These are phyloP conservation scores for Acrobasis suavella DNA, from an alignment of 2,888 invertebrate genomes.

Conservation along the genomic window DNA sequence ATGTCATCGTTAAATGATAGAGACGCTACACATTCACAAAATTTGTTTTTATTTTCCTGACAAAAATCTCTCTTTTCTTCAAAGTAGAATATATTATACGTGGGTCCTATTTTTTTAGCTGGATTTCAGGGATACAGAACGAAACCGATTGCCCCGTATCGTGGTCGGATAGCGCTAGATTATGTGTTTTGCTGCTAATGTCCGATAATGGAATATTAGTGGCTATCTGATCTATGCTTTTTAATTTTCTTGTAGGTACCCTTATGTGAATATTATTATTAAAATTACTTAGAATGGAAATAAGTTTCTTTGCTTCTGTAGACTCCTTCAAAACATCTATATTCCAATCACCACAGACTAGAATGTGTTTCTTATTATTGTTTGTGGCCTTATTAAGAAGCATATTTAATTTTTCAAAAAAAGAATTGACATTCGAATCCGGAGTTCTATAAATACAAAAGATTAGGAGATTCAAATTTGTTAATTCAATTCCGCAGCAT, in stretches of 20 bases:
- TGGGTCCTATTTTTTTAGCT: background rate
- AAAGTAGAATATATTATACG: constrained; percentile 5
- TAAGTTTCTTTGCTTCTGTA: no score
- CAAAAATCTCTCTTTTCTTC: constrained; percentile 7
- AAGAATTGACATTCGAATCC: background rate
- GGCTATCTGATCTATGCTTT: background rate
- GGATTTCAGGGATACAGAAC: background rate
- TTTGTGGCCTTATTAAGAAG: no score
- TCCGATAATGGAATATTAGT: background rate
- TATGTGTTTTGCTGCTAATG: background rate
- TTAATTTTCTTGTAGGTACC: background rate
- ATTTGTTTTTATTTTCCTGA: constrained; percentile 14
- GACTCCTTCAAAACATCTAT: background rate
- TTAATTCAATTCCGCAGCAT: constrained; percentile 12
- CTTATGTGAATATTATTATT: background rate
- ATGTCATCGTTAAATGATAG: constrained; percentile 16
- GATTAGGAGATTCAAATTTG: background rate
- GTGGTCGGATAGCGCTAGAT: no score
- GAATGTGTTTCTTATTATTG: no score
- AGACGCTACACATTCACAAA: constrained; percentile 7
- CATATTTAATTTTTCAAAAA: no score
- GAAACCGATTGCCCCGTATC: background rate
- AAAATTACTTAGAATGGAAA: background rate
- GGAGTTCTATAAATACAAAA: constrained; percentile 20
- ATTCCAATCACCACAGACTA: no score